phyloP scores from a whole-genome alignment of 2,888 invertebrate species.

The Heliconius aoede region DNA sequence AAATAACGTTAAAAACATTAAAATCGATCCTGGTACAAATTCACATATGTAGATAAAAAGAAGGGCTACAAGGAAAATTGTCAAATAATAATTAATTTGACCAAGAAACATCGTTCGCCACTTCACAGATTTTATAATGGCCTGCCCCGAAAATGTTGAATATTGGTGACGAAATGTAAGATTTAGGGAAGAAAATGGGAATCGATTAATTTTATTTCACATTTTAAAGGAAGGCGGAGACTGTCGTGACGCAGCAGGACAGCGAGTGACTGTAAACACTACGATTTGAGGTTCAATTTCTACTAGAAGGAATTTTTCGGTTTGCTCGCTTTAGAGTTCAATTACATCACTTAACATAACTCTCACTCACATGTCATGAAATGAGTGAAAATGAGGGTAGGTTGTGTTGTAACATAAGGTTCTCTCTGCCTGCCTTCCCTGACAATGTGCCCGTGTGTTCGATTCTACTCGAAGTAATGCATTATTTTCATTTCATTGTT shows the following conservation, averaged over 20 bases:
- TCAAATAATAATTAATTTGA: slow-evolving; percentile 1
- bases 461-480: too few relatives aligned
- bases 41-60: too few relatives aligned
- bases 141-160: background rate
- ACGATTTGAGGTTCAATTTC: background rate
- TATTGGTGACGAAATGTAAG: background rate
- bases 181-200: background rate
- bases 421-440: too few relatives aligned
- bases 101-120: slow-evolving; percentile 5
- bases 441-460: too few relatives aligned
- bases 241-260: too few relatives aligned
- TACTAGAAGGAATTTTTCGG: background rate
- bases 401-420: too few relatives aligned
- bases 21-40: background rate
- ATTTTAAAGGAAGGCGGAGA: background rate
- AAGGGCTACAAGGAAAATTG: background rate
- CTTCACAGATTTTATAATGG: slow-evolving; percentile 1
- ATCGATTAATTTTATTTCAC: background rate
- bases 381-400: too few relatives aligned
- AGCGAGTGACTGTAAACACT: too few relatives aligned
- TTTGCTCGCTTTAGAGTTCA: background rate
- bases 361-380: too few relatives aligned
- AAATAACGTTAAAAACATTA: too few relatives aligned
- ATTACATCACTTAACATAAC: too few relatives aligned
- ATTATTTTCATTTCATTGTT: too few relatives aligned